These are phyloP conservation scores for Sarotherodon lohbergeri DNA, from an alignment of 2,113 vertebrate species.

Conservation along the genomic window DNA sequence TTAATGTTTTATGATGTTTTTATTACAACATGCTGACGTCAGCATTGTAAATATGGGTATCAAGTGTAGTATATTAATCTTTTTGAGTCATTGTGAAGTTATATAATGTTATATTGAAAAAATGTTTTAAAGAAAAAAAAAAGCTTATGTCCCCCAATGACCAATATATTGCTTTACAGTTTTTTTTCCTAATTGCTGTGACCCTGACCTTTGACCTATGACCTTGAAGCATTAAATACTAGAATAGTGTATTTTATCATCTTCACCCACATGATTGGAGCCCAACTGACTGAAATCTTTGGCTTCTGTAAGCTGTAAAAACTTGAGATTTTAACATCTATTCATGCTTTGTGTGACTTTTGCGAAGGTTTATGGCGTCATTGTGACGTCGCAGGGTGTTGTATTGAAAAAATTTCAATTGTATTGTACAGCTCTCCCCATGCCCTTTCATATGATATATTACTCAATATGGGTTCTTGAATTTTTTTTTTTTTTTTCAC, in stretches of 20 bases:
- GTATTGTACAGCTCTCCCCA: not conserved
- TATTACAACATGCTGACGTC: not conserved
- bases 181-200: not conserved
- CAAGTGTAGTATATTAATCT: not conserved
- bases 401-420: not conserved
- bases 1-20: not conserved
- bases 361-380: not conserved
- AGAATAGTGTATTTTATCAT: not conserved
- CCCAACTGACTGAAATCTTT: not conserved
- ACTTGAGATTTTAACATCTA: not conserved
- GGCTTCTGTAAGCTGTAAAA: not conserved
- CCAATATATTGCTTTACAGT: not conserved
- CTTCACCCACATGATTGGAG: not conserved
- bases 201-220: not conserved
- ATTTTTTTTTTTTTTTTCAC: not conserved
- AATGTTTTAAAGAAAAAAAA: not conserved
- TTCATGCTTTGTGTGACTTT: not conserved
- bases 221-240: not conserved
- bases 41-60: not conserved
- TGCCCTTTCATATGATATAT: not conserved
- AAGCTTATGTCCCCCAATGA: not conserved
- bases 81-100: not conserved
- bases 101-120: not conserved
- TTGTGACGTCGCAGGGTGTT: not conserved
- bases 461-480: not conserved